Evolutionary conservation across 2,888 invertebrate species (phyloP).

Genomic region (Sympetrum striolatum): DNA sequence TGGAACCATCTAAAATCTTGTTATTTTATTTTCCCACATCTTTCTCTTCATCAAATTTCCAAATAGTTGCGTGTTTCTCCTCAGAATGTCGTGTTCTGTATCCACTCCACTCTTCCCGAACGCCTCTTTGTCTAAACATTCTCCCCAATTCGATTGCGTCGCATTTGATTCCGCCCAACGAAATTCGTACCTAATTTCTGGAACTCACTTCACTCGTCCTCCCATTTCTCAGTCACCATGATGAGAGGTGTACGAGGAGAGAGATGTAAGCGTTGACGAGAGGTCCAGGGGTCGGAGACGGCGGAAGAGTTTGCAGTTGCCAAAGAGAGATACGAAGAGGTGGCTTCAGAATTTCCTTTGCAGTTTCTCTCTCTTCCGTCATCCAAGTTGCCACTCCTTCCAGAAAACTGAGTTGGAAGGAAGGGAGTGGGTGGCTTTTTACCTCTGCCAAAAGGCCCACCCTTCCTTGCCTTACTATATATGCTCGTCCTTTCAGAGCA

Average conservation of each 20-base stretch:
- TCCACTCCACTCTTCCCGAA: background rate
- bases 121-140: background rate
- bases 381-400: background rate
- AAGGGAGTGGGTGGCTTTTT: background rate
- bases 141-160: background rate
- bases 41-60: background rate
- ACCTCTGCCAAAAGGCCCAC: background rate
- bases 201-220: background rate
- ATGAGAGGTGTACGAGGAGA: background rate
- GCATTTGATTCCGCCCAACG: background rate
- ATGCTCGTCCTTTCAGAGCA: background rate
- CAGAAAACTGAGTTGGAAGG: background rate
- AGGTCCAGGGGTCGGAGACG: background rate
- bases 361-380: background rate
- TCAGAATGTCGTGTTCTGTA: background rate
- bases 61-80: background rate
- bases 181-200: background rate
- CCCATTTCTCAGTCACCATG: background rate
- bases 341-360: background rate
- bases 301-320: background rate
- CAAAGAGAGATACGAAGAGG: background rate
- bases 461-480: background rate
- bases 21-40: background rate
- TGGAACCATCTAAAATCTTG: too few relatives aligned
- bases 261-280: background rate